These are phyloP conservation scores for Drosophila borealis DNA, from an alignment of 2,888 invertebrate species.

Conservation along the genomic window DNA sequence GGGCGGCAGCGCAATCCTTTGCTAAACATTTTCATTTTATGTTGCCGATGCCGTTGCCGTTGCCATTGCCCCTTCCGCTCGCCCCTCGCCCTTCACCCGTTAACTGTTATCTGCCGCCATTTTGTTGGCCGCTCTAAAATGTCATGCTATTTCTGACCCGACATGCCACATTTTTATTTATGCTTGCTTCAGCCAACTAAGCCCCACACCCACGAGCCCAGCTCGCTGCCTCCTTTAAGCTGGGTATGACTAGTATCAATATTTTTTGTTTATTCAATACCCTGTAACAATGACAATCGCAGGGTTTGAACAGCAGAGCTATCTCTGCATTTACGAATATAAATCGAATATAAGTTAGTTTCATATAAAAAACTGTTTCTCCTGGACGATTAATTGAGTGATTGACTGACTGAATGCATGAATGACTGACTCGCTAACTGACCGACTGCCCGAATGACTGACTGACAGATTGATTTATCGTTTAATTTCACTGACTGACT, in stretches of 20 bases:
- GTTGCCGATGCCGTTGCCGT: constrained; percentile 24
- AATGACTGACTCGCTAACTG: background rate
- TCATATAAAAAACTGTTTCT: too few species aligned
- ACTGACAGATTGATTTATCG: background rate
- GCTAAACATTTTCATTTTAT: constrained; percentile 73
- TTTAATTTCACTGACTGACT: too few species aligned
- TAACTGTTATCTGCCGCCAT: constrained; percentile 69
- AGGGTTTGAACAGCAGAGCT: background rate
- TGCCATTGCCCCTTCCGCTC: background rate
- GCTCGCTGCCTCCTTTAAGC: background rate
- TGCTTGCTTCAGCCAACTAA: constrained; percentile 55
- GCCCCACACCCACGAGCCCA: background rate
- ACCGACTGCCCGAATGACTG: background rate
- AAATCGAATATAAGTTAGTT: too few species aligned
- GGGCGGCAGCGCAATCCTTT: constrained; percentile 52
- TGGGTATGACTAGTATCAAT: constrained; percentile 13
- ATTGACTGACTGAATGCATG: background rate
- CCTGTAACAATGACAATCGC: constrained; percentile 7
- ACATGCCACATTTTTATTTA: constrained; percentile 80
- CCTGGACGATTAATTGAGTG: background rate
- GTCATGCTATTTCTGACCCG: constrained; percentile 81
- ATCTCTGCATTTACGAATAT: background rate
- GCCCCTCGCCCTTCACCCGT: background rate
- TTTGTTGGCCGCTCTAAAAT: constrained; percentile 70
- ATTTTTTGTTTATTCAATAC: constrained; percentile 9